Evolutionary conservation across 2,113 vertebrate species (phyloP).

Genomic region (Carassius auratus): DNA sequence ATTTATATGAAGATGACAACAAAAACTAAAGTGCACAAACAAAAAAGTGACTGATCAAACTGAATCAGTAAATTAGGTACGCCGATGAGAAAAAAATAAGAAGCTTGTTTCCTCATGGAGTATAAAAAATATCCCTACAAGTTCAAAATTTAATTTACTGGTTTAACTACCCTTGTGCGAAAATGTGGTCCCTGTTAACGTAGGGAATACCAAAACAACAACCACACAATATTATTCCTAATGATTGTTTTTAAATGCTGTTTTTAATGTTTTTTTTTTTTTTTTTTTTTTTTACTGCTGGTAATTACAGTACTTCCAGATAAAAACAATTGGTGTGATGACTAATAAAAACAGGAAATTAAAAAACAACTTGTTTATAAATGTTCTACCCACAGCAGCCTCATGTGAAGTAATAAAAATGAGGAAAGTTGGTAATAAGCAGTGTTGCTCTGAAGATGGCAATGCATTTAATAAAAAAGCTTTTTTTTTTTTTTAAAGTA

Average conservation of each 20-base stretch:
- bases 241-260: neutral
- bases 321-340: neutral
- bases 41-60: no score
- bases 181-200: no score
- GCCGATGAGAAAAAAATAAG: no score
- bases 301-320: neutral
- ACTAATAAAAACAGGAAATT: neutral
- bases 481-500: constrained; percentile 11
- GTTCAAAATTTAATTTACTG: no score
- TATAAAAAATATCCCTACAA: no score
- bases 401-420: neutral
- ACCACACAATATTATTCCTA: neutral
- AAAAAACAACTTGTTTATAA: constrained; percentile 20
- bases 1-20: no score
- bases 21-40: no score
- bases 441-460: neutral
- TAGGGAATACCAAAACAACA: no score
- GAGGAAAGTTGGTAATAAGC: neutral
- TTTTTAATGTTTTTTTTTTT: neutral
- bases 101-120: no score
- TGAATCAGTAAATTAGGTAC: no score
- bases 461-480: neutral
- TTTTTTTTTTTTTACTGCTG: neutral
- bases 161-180: no score
- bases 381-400: neutral